Conservation (phyloP, 2,113 vertebrate species). For the Daphoenositta chrysoptera region DNA sequence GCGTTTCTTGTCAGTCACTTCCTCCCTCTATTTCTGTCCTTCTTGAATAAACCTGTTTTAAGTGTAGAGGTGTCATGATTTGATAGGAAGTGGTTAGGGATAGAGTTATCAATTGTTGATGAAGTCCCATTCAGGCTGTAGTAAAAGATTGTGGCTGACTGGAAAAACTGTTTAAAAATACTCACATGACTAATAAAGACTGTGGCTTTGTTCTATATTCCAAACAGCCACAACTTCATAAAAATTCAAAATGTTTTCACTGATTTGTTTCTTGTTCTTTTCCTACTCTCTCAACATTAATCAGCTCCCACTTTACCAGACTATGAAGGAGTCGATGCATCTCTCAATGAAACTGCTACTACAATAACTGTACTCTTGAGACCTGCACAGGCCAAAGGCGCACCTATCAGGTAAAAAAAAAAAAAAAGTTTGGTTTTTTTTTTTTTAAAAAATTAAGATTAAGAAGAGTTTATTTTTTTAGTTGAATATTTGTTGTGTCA, state of each 20-base stretch:
- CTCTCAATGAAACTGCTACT: slow-evolving; percentile 95
- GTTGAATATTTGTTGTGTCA: background rate
- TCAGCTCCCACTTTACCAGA: slow-evolving; percentile 94
- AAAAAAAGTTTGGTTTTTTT: no score
- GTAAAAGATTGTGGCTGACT: background rate
- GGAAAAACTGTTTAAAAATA: background rate
- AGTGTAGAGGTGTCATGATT: background rate
- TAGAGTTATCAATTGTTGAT: background rate
- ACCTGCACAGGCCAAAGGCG: slow-evolving; percentile 96
- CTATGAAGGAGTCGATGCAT: slow-evolving; percentile 92
- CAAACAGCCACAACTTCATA: background rate
- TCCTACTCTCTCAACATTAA: background rate
- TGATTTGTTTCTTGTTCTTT: slow-evolving; percentile 6
- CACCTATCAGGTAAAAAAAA: slow-evolving; percentile 89
- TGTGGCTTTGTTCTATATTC: background rate
- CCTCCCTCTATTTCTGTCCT: background rate
- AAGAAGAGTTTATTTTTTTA: background rate
- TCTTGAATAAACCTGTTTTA: background rate
- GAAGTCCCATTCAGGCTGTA: background rate
- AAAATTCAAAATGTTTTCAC: background rate
- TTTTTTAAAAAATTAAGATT: background rate
- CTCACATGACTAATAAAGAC: background rate
- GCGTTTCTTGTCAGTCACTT: background rate
- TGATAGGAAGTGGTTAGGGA: background rate
- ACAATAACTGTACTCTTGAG: slow-evolving; percentile 96